Evolutionary conservation across 92 coral and sea anemone genomes (phyloP), one percentile per base, ranked within the genome.

Genomic region (Phenganax stokvisi): DNA sequence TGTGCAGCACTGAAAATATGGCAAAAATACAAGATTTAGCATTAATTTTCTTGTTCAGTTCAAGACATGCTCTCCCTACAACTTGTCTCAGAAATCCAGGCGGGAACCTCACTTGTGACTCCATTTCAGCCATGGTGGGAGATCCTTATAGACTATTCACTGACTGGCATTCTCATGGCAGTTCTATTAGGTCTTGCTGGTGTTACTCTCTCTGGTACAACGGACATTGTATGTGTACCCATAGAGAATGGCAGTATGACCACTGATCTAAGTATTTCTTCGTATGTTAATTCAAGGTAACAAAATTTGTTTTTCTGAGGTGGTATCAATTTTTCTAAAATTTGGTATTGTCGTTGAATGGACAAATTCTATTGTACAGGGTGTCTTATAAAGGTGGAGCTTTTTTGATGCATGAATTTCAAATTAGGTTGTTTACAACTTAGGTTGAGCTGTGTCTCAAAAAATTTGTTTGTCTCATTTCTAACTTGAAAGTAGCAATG

Each of bases 41-140:
- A 57, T 57, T 57, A 66, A 27, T 66, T 66, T 27, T 9, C 54
- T 30, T 68, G 37, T 9, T 29, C 12, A 61, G 74, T 63, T 7
- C 2, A 16, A 51, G 37, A 56, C 57, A 79, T 79, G 83, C 83
- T 79, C 10, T 79, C 83, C 17, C 74, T 79, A 55, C 59, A 79
- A 79, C 83, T 79, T 44, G 83, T 79, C 30, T 47, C 83, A 47
- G 83, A 79, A 57, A 51, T 79, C 20, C 83, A 79, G 54, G 83
- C 73, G 0, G 83, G 83, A 51, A 68, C 83, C 6, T 79, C 83
- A 51, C 72, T 79, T 52, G 83, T 79, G 1, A 79, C 83, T 51
- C 83, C 83, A 51, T 79, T 79, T 51, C 83, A 79, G 10, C 83
- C 83, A 62, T 79, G 62, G 60, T 79, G 83, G 83, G 83, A 79